phyloP scores from a whole-genome alignment of 2,797 vertebrate genomes.

The Sebastes vulpes region DNA sequence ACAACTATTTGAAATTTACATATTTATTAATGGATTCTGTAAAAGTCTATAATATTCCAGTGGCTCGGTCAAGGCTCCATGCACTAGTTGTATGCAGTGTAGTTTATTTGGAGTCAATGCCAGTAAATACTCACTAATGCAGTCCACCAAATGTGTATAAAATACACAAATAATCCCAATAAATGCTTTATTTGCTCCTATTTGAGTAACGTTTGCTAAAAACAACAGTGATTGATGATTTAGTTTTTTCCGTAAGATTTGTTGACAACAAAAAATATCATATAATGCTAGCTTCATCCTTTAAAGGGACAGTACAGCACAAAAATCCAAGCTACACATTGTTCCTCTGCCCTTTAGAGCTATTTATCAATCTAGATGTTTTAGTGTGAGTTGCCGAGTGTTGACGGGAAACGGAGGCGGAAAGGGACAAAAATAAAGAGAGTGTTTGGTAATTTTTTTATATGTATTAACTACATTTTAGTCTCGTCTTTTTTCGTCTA shows the following conservation, averaged over 20 bases:
- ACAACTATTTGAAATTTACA: background rate
- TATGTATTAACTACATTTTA: too few species aligned
- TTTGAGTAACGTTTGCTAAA: background rate
- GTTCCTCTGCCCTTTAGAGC: too few species aligned
- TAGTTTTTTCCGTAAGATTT: background rate
- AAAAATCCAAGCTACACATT: too few species aligned
- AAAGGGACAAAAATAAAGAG: too few species aligned
- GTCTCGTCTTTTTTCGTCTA: too few species aligned
- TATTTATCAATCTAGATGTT: too few species aligned
- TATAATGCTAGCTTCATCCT: background rate
- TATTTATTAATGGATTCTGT: background rate
- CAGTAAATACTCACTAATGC: background rate
- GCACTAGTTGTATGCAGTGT: background rate
- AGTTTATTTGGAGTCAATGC: background rate
- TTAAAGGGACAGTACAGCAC: background rate
- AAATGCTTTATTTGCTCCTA: background rate
- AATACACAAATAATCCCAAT: background rate
- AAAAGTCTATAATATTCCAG: too few species aligned
- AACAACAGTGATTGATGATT: background rate
- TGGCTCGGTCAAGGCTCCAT: background rate
- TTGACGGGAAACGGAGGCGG: too few species aligned
- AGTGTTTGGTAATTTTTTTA: too few species aligned
- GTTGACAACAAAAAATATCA: background rate
- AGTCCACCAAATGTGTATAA: background rate
- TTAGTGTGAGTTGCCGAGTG: too few species aligned